phyloP scores from a whole-genome alignment of 1,140 invertebrate species.

The Mya arenaria region DNA sequence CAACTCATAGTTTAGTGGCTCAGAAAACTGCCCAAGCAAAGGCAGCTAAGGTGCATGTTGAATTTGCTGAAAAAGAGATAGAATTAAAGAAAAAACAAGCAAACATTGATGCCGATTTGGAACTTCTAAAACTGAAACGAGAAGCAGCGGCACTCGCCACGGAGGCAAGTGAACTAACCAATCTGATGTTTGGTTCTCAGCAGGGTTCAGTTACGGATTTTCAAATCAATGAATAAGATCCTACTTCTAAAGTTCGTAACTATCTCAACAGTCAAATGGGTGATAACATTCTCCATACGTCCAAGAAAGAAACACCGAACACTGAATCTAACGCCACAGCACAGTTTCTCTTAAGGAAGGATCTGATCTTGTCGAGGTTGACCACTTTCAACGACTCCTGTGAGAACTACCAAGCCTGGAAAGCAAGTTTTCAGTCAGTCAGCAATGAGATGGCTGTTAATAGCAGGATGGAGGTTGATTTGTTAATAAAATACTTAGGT shows the following conservation, averaged over 20 bases:
- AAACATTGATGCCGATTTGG: slow-evolving; percentile 7
- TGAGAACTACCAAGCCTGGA: slow-evolving; percentile 23
- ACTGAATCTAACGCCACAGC: neutral
- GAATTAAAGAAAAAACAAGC: slow-evolving; percentile 22
- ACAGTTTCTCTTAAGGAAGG: slow-evolving; percentile 13
- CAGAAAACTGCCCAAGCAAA: neutral
- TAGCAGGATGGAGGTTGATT: slow-evolving; percentile 3
- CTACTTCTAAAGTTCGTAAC: neutral
- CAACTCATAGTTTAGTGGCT: neutral
- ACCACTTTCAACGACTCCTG: slow-evolving; percentile 11
- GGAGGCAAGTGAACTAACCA: slow-evolving; percentile 21
- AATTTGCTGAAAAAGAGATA: slow-evolving; percentile 20
- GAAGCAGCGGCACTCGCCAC: slow-evolving; percentile 5
- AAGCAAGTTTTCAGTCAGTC: neutral
- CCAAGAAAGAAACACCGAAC: neutral
- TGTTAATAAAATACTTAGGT: slow-evolving; percentile 27
- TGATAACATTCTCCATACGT: too few relatives aligned
- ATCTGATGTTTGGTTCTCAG: too few relatives aligned
- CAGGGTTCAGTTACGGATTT: neutral
- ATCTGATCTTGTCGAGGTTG: slow-evolving; percentile 17
- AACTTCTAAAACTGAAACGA: slow-evolving; percentile 19
- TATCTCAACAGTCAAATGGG: too few relatives aligned
- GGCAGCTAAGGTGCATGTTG: neutral
- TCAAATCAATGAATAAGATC: neutral
- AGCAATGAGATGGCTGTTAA: neutral